Evolutionary conservation across 2,888 invertebrate species (phyloP).

Genomic region (Platycnemis pennipes): DNA sequence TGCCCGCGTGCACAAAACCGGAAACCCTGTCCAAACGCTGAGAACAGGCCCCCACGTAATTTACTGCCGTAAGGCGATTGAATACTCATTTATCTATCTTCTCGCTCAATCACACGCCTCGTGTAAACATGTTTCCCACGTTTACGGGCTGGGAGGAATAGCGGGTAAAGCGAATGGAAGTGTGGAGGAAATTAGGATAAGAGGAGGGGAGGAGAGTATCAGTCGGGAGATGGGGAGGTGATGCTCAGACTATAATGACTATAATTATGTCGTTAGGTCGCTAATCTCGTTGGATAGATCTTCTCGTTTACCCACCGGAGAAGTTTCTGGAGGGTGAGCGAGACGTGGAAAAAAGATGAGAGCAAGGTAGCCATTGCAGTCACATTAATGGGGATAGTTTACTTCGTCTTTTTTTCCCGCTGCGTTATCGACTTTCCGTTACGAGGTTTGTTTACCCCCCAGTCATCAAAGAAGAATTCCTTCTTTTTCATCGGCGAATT

Average conservation of each 20-base stretch:
- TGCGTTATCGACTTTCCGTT: slow-evolving; percentile 10
- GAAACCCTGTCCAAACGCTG: no score
- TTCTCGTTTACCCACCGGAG: neutral
- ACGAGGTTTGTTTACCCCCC: slow-evolving; percentile 14
- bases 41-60: no score
- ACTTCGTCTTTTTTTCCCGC: neutral
- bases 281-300: slow-evolving; percentile 53
- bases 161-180: neutral
- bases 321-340: neutral
- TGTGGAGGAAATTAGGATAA: neutral
- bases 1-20: no score
- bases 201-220: neutral
- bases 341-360: neutral
- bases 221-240: neutral
- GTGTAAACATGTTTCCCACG: no score
- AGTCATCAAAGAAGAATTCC: slow-evolving; percentile 20
- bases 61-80: no score
- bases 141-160: neutral
- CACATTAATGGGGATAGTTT: slow-evolving; percentile 31
- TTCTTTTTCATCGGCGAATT: neutral
- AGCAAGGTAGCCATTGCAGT: slow-evolving; percentile 20
- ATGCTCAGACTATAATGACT: neutral
- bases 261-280: slow-evolving; percentile 57
- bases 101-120: no score
- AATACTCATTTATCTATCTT: no score